Percentiles rank a stretch among this genome's conserved stretches.
Evolutionary conservation across 92 coral and sea anemone genomes (phyloP).

Genomic region (Chrysogorgia sp.): DNA sequence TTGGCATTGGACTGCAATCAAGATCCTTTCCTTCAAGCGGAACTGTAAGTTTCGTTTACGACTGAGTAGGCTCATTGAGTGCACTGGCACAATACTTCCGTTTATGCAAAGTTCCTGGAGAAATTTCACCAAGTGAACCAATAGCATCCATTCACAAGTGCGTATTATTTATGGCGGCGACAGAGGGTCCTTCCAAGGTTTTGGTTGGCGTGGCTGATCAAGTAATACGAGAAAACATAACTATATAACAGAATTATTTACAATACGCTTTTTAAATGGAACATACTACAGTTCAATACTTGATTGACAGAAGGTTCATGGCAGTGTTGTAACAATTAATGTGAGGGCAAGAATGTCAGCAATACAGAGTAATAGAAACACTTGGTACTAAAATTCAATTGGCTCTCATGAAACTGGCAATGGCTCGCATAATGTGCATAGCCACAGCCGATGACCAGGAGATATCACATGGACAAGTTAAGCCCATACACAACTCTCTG

Average conservation of each 20-base stretch:
- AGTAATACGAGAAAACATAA: slow-evolving; percentile 2
- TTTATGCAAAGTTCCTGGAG: slow-evolving; percentile 45
- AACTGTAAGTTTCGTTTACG: slow-evolving; percentile 55
- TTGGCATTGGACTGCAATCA: slow-evolving; percentile 48
- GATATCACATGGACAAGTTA: neutral
- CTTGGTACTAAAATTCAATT: too few species aligned
- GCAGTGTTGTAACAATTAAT: too few species aligned
- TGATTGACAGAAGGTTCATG: too few species aligned
- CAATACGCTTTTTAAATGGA: too few species aligned
- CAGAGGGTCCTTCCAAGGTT: slow-evolving; percentile 30
- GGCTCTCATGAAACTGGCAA: neutral
- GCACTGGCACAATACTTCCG: slow-evolving; percentile 44
- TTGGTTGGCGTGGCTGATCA: slow-evolving; percentile 18
- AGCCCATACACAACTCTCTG: slow-evolving; percentile 15
- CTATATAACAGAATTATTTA: too few species aligned
- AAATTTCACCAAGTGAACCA: slow-evolving; percentile 39
- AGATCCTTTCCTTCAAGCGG: slow-evolving; percentile 41
- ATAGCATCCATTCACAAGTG: slow-evolving; percentile 39
- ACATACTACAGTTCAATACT: too few species aligned
- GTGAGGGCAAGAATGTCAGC: too few species aligned
- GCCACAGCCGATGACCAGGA: neutral
- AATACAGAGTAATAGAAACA: too few species aligned
- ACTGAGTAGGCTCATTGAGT: slow-evolving; percentile 58
- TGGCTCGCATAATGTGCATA: neutral
- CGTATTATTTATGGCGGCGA: slow-evolving; percentile 41